Evolutionary conservation across 2,888 invertebrate species (phyloP).

Genomic region (Cheilosia vulpina): DNA sequence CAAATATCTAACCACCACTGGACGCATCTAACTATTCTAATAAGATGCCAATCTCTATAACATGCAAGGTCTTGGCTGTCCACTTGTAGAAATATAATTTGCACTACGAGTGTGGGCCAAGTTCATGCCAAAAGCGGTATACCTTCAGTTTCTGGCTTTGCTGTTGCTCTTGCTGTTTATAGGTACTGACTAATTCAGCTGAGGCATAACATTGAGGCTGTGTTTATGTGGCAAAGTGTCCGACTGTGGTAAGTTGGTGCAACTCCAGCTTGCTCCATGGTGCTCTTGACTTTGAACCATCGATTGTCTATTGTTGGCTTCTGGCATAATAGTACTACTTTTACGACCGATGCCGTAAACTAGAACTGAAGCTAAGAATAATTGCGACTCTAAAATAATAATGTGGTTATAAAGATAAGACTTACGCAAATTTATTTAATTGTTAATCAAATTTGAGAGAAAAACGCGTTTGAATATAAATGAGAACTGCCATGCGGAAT

Average conservation of each 20-base stretch:
- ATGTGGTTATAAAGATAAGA: neutral
- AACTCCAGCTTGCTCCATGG: neutral
- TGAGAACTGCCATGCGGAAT: neutral
- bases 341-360: neutral
- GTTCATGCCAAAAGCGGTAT: slow-evolving; percentile 18
- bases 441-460: neutral
- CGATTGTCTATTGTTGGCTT: neutral
- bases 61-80: slow-evolving; percentile 29
- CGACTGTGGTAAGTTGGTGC: neutral
- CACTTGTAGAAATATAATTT: slow-evolving; percentile 1
- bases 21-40: slow-evolving; percentile 8
- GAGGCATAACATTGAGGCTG: neutral
- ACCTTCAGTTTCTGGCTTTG: neutral
- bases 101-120: slow-evolving; percentile 42
- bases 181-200: neutral
- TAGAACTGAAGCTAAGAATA: neutral
- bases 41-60: slow-evolving; percentile 25
- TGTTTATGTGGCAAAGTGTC: neutral
- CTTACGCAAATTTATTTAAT: neutral
- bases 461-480: neutral
- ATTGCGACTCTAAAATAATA: neutral
- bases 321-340: neutral
- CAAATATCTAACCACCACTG: neutral
- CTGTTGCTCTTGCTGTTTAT: neutral
- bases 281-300: neutral